A percentile compares a stretch with the other conserved stretches of the same genome.
Conservation (phyloP, 64 coral and sea anemone species). For the Astreopora myriophthalma region DNA sequence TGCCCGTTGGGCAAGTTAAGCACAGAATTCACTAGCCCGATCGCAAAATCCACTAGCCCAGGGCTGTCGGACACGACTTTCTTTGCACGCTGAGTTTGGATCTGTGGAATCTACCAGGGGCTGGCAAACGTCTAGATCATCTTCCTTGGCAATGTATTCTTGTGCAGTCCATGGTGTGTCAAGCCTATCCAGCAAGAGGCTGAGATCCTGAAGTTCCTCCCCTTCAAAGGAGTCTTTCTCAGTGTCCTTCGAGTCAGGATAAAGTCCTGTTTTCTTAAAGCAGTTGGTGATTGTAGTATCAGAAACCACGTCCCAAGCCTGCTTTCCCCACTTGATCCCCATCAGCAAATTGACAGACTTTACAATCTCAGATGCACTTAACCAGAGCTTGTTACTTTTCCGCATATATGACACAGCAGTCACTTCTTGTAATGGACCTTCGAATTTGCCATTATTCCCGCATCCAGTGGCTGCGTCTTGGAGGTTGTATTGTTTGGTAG, state of each 20-base stretch:
- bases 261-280: not conserved
- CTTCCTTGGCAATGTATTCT: not conserved
- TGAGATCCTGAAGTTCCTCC: not conserved
- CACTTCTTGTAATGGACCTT: conserved; percentile 15
- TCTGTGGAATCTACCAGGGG: too few relatives aligned
- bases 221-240: not conserved
- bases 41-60: too few relatives aligned
- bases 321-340: not conserved
- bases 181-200: not conserved
- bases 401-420: not conserved
- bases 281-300: not conserved
- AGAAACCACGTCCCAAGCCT: not conserved
- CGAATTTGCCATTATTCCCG: not conserved
- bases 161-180: not conserved
- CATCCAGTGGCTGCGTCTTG: not conserved
- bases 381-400: not conserved
- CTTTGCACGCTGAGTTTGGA: too few relatives aligned
- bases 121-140: not conserved
- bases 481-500: not conserved
- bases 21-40: too few relatives aligned
- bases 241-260: not conserved
- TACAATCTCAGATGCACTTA: not conserved
- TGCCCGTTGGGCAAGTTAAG: too few relatives aligned
- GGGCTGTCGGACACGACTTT: too few relatives aligned
- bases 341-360: not conserved